phyloP scores from a whole-genome alignment of 2,797 vertebrate species.

The Hippocampus kuda region DNA sequence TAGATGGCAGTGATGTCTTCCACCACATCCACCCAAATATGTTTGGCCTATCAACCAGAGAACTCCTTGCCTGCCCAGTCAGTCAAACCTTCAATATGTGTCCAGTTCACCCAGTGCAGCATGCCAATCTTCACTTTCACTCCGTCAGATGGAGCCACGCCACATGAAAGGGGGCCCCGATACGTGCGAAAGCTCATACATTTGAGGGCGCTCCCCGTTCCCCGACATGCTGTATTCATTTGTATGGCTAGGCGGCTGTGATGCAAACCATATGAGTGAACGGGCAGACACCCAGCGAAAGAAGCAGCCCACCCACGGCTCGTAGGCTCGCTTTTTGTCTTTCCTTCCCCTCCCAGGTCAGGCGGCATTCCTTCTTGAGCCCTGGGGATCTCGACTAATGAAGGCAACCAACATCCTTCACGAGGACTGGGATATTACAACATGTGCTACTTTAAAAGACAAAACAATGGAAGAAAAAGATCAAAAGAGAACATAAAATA shows the following conservation, averaged over 20 bases:
- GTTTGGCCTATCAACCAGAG: neutral
- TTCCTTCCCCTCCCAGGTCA: conserved; percentile 51
- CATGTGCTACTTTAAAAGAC: conserved; percentile 50
- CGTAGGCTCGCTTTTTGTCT: conserved; percentile 27
- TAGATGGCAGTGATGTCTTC: conserved; percentile 43
- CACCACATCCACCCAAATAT: neutral
- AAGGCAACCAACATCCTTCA: conserved; percentile 54
- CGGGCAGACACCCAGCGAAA: conserved; percentile 46
- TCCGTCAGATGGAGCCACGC: conserved; percentile 10
- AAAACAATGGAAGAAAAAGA: conserved; percentile 10
- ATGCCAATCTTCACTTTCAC: conserved; percentile 23
- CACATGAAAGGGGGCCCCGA: conserved; percentile 35
- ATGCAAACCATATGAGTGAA: conserved; percentile 67
- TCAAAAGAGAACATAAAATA: conserved; percentile 47
- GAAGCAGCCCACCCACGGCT: conserved; percentile 61
- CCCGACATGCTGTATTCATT: conserved; percentile 50
- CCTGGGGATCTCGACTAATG: conserved; percentile 51
- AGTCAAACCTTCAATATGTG: conserved; percentile 8
- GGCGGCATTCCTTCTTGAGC: conserved; percentile 58
- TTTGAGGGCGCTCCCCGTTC: conserved; percentile 27
- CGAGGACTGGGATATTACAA: conserved; percentile 45
- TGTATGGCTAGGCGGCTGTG: conserved; percentile 45
- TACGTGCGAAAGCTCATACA: conserved; percentile 36
- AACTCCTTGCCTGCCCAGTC: conserved; percentile 34
- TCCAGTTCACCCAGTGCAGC: conserved; percentile 17